Base-by-base conservation (phyloP, 2,113 vertebrate genomes). In the Ochotona princeps region DNA sequence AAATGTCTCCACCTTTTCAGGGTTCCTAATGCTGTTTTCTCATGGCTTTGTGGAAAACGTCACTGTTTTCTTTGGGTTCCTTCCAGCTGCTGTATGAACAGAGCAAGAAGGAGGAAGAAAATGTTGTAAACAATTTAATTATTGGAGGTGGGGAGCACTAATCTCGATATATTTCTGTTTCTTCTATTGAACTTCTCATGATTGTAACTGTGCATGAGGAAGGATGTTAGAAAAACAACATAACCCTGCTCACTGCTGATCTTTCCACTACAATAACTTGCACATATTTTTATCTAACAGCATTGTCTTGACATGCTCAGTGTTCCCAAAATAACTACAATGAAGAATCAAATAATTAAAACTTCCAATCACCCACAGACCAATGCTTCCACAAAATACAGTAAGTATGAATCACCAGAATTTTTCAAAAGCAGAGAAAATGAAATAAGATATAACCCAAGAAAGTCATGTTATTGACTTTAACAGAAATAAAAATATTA, bases 21-120 rank as follows among this genome's bases (percentile, higher is more conserved):
- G 44, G 80, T 83, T 79, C 73, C 35, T 44, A 65, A 93, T 65
- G 57, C 78, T 82, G 67, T 63, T 91, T 94, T 93, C 70, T 79
- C 21, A n/a, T 1, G 30, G 60, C 86, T 91, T 95, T 84, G 86
- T 94, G 79, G 82, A 91, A 95, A 92, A 95, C 25, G 32, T 18
- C 23, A 61, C 35, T 69, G 15, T 92, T 95, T 95, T 44, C 73
- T 81, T 32, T 87, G 92, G 76, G 23, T 69, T 85, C 63, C 74
- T 93, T 87, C 90, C 90, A 96, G 73, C 44, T 83, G 65, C 81
- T 91, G 74, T 93, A 82, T 7, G 85, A 79, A 78, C 30, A 51
- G 49, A 35, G 26, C 32, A 94, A 83, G 44, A 83, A 82, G 30
- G 17, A 90, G n/a, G 57, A 76, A 28, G 35, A 92, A 79, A 17